Evolutionary conservation across 1,140 invertebrate genomes (phyloP).

Genomic region (Euwallacea fornicatus): DNA sequence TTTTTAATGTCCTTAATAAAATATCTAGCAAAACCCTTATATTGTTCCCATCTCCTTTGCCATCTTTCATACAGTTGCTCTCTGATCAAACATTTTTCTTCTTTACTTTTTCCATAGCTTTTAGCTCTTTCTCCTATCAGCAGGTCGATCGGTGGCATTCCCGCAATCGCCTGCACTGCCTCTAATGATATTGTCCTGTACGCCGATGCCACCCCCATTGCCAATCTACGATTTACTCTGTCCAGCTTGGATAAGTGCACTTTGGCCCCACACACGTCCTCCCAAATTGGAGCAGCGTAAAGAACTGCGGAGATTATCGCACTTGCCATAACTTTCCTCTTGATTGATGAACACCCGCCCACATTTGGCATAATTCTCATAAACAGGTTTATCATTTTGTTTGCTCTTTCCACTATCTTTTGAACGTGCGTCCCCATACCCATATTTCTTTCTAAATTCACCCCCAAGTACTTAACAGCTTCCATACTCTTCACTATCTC

Average conservation of each 20-base stretch:
- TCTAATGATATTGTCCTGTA: neutral
- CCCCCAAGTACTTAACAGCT: conserved; percentile 11
- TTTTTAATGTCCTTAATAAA: conserved; percentile 20
- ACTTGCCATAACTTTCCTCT: neutral
- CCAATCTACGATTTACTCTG: neutral
- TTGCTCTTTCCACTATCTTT: neutral
- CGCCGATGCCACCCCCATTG: neutral
- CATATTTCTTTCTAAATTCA: neutral
- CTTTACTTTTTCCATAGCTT: neutral
- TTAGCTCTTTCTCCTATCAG: neutral
- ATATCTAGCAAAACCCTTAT: conserved; percentile 23
- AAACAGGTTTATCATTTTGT: neutral
- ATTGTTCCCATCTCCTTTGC: conserved; percentile 20
- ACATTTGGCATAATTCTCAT: neutral
- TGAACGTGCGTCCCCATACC: conserved; percentile 8
- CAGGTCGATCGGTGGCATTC: conserved; percentile 9
- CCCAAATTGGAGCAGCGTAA: conserved; percentile 6
- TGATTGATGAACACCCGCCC: neutral
- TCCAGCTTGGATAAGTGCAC: neutral
- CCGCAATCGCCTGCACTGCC: neutral
- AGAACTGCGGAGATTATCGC: neutral
- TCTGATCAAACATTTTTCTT: neutral
- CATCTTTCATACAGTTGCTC: conserved; percentile 13
- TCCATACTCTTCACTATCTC: neutral
- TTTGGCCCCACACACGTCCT: neutral